These are phyloP conservation scores for Homalodisca vitripennis DNA, from an alignment of 1,140 invertebrate genomes.

Conservation along the genomic window DNA sequence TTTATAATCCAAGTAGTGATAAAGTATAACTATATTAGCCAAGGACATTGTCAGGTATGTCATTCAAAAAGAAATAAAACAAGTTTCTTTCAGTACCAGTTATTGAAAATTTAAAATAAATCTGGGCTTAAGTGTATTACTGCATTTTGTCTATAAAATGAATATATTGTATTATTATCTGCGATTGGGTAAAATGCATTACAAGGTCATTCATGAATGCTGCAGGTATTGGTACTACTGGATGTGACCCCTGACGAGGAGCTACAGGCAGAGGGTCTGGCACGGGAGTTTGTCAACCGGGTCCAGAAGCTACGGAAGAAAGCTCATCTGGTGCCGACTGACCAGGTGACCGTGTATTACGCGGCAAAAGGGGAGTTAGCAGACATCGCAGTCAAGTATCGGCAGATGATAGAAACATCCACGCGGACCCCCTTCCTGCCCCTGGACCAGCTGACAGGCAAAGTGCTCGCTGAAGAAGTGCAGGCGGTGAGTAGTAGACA, in stretches of 20 bases:
- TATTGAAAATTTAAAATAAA: too few relatives aligned
- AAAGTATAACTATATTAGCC: too few relatives aligned
- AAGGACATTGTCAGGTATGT: too few relatives aligned
- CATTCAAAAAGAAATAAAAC: too few relatives aligned
- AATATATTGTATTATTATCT: too few relatives aligned
- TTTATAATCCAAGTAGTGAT: too few relatives aligned
- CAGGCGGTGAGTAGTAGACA: constrained; percentile 71
- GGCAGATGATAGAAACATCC: constrained; percentile 74
- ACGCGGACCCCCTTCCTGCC: constrained; percentile 71
- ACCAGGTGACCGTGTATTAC: constrained; percentile 79
- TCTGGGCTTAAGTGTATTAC: too few relatives aligned
- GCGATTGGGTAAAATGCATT: too few relatives aligned
- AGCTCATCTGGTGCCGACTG: constrained; percentile 88
- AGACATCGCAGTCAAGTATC: constrained; percentile 66
- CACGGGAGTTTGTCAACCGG: constrained; percentile 94
- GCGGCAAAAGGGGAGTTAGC: constrained; percentile 58
- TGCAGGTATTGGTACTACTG: constrained; percentile 65
- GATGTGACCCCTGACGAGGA: constrained; percentile 81
- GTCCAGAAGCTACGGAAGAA: constrained; percentile 98
- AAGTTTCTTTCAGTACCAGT: too few relatives aligned
- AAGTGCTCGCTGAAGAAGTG: constrained; percentile 71
- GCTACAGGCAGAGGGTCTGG: constrained; percentile 89
- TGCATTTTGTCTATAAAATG: too few relatives aligned
- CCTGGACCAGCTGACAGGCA: constrained; percentile 42
- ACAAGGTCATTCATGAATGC: too few relatives aligned